Conservation (phyloP, 2,888 invertebrate species). For the Drosophila stalkeri region DNA sequence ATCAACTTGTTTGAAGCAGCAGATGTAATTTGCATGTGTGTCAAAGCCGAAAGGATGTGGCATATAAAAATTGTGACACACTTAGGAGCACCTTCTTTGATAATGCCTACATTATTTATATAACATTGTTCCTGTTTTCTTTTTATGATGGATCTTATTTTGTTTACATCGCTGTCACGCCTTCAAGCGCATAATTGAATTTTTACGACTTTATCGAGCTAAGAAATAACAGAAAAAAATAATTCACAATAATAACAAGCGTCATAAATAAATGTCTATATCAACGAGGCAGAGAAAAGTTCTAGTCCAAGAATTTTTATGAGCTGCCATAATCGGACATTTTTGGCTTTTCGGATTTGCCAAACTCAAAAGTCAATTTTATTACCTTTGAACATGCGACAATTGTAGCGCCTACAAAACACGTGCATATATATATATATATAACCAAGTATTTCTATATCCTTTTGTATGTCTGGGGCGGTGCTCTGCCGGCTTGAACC, state of each 20-base stretch:
- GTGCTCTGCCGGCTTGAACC: constrained; percentile 15
- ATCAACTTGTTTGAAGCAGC: constrained; percentile 36
- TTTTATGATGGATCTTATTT: constrained; percentile 9
- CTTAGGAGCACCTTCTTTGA: constrained; percentile 34
- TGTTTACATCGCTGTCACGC: constrained; percentile 24
- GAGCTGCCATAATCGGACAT: constrained; percentile 72
- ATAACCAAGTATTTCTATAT: constrained; percentile 28
- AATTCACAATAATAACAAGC: constrained; percentile 42
- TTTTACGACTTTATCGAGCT: constrained; percentile 57
- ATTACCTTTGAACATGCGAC: constrained; percentile 71
- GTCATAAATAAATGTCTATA: constrained; percentile 50
- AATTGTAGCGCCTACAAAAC: constrained; percentile 42
- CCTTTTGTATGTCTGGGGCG: constrained; percentile 25
- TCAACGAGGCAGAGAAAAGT: constrained; percentile 26
- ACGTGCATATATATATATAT: not conserved
- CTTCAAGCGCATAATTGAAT: constrained; percentile 64
- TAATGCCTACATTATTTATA: constrained; percentile 53
- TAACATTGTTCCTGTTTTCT: not conserved
- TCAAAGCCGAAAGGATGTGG: constrained; percentile 58
- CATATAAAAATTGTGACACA: constrained; percentile 49
- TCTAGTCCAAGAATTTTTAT: constrained; percentile 59
- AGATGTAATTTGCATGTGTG: constrained; percentile 62
- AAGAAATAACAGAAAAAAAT: not conserved
- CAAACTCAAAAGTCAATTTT: constrained; percentile 35
- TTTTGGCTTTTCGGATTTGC: constrained; percentile 51